These are phyloP conservation scores for Phoxinus phoxinus DNA, from an alignment of 2,113 vertebrate genomes.

Conservation along the genomic window DNA sequence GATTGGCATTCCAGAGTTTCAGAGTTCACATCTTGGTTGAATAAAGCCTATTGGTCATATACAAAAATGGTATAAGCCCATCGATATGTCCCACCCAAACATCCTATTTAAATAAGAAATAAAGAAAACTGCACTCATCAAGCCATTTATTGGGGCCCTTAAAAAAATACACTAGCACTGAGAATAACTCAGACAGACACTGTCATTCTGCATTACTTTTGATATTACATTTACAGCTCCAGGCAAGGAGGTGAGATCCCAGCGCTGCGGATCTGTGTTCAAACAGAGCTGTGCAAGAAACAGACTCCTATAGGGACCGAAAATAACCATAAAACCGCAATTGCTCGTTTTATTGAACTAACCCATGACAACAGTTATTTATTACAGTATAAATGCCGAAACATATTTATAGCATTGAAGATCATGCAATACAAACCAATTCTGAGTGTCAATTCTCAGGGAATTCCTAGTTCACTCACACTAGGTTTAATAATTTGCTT, in stretches of 20 bases:
- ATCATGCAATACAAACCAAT: neutral
- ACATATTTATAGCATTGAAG: neutral
- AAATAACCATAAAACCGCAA: neutral
- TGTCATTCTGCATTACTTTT: slow-evolving; percentile 12
- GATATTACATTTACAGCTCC: slow-evolving; percentile 12
- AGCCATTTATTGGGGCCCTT: neutral
- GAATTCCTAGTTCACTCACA: too few species aligned
- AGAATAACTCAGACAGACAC: slow-evolving; percentile 25
- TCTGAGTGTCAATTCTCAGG: neutral
- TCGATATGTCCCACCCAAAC: too few species aligned
- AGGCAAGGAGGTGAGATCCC: slow-evolving; percentile 11
- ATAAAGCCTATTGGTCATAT: neutral
- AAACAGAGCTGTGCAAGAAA: neutral
- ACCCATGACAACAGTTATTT: neutral
- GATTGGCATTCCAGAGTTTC: neutral
- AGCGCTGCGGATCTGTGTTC: neutral
- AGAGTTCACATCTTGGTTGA: neutral
- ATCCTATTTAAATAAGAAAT: neutral
- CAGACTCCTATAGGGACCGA: neutral
- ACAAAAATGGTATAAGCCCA: too few species aligned
- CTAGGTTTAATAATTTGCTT: too few species aligned
- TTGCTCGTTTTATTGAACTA: neutral
- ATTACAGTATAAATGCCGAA: neutral
- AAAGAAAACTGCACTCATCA: neutral
- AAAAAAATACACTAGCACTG: neutral